Conservation (phyloP, 2,888 invertebrate genomes). For the Schrankia costaestrigalis region DNA sequence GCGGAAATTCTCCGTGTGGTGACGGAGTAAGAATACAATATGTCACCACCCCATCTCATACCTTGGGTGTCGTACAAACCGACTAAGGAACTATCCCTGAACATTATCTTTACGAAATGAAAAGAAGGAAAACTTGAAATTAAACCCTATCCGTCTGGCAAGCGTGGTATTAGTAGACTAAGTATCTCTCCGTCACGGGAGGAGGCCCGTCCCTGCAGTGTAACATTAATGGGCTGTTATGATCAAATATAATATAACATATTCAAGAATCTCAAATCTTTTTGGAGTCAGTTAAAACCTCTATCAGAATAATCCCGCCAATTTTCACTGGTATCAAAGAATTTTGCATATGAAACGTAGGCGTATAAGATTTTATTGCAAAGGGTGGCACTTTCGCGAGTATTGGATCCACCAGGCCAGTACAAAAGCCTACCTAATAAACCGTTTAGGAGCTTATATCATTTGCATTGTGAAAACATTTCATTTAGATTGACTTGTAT, state of each 20-base stretch:
- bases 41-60: too few relatives aligned
- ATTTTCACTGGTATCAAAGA: slow-evolving; percentile 38
- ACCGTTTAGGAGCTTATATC: slow-evolving; percentile 16
- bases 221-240: too few relatives aligned
- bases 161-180: too few relatives aligned
- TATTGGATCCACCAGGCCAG: slow-evolving; percentile 34
- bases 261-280: background rate
- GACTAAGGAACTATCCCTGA: too few relatives aligned
- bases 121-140: too few relatives aligned
- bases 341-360: slow-evolving; percentile 67
- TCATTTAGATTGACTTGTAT: slow-evolving; percentile 10
- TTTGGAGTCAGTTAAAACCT: background rate
- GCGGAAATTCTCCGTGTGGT: too few relatives aligned
- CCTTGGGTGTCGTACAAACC: too few relatives aligned
- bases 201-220: too few relatives aligned
- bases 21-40: too few relatives aligned
- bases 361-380: slow-evolving; percentile 67
- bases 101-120: too few relatives aligned
- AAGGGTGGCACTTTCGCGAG: slow-evolving; percentile 40
- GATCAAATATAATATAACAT: background rate
- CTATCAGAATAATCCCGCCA: slow-evolving; percentile 43
- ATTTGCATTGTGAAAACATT: slow-evolving; percentile 23
- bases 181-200: too few relatives aligned
- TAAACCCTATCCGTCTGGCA: too few relatives aligned
- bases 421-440: slow-evolving; percentile 28